A percentile compares a stretch with the other conserved stretches of the same genome.
Evolutionary conservation across 2,888 invertebrate genomes (phyloP).

Genomic region (Caenorhabditis angaria): DNA sequence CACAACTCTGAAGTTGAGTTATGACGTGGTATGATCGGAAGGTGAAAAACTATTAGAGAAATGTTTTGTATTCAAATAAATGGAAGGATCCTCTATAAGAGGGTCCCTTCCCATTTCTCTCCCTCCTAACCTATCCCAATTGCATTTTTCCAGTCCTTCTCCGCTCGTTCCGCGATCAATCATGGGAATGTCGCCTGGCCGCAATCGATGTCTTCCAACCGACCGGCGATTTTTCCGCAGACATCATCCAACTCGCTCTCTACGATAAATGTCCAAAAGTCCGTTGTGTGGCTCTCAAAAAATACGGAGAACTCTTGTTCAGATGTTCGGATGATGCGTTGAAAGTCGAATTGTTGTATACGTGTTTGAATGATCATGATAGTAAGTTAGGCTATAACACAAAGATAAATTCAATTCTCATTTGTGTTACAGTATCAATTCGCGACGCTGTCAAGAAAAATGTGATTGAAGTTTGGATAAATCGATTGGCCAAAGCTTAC

Average conservation of each 20-base stretch:
- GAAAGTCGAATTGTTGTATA: constrained; percentile 15
- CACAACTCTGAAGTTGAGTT: too few species aligned
- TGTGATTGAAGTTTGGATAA: constrained; percentile 14
- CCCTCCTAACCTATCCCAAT: too few species aligned
- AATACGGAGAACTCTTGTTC: constrained; percentile 7
- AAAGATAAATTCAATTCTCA: not conserved
- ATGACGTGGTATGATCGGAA: not conserved
- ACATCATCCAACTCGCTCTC: not conserved
- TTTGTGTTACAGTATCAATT: constrained; percentile 11
- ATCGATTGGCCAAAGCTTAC: not conserved
- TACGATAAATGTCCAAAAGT: constrained; percentile 10
- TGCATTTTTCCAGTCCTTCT: constrained; percentile 22
- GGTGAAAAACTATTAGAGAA: too few species aligned
- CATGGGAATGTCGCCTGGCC: constrained; percentile 26
- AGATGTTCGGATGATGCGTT: not conserved
- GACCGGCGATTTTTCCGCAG: not conserved
- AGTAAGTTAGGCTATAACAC: constrained; percentile 3
- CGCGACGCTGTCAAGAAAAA: constrained; percentile 11
- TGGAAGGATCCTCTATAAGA: not conserved
- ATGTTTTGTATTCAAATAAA: constrained; percentile 2
- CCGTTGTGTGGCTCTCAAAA: constrained; percentile 16
- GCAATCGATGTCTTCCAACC: constrained; percentile 12
- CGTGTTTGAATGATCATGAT: constrained; percentile 30
- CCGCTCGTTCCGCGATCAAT: constrained; percentile 18
- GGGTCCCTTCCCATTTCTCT: too few species aligned